phyloP scores from a whole-genome alignment of 2,888 invertebrate species.

The Azorinus chamasolen region DNA sequence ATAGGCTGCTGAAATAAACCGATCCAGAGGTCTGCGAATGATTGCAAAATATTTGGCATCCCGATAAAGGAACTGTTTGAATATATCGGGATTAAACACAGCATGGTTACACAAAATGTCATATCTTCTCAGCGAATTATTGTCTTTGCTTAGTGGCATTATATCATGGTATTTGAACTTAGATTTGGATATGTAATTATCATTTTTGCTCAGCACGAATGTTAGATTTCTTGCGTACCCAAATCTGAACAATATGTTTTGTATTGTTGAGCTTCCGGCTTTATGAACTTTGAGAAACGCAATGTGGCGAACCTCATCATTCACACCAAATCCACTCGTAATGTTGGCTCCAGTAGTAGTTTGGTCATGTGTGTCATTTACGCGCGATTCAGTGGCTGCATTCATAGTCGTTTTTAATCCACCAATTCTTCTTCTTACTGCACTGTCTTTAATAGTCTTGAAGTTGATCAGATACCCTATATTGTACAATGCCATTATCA shows the following conservation, averaged over 20 bases:
- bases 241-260: conserved; percentile 25
- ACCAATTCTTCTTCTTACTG: too few relatives aligned
- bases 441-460: too few relatives aligned
- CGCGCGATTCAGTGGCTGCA: too few relatives aligned
- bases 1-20: too few relatives aligned
- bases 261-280: conserved; percentile 34
- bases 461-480: too few relatives aligned
- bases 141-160: conserved; percentile 51
- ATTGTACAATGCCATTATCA: too few relatives aligned
- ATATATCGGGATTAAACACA: conserved; percentile 57
- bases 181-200: conserved; percentile 64
- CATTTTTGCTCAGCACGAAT: too few relatives aligned
- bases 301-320: conserved; percentile 23
- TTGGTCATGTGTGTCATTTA: too few relatives aligned
- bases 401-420: too few relatives aligned
- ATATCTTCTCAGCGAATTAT: too few relatives aligned
- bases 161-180: conserved; percentile 51
- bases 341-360: too few relatives aligned
- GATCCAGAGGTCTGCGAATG: conserved; percentile 73
- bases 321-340: too few relatives aligned
- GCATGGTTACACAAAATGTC: conserved; percentile 75
- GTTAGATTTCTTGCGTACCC: conserved; percentile 12
- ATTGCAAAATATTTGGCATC: conserved; percentile 70
- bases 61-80: conserved; percentile 55
- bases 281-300: conserved; percentile 41